Evolutionary conservation across 2,113 vertebrate genomes (phyloP), one percentile per base, ranked within the genome.

Genomic region (Lates calcarifer): DNA sequence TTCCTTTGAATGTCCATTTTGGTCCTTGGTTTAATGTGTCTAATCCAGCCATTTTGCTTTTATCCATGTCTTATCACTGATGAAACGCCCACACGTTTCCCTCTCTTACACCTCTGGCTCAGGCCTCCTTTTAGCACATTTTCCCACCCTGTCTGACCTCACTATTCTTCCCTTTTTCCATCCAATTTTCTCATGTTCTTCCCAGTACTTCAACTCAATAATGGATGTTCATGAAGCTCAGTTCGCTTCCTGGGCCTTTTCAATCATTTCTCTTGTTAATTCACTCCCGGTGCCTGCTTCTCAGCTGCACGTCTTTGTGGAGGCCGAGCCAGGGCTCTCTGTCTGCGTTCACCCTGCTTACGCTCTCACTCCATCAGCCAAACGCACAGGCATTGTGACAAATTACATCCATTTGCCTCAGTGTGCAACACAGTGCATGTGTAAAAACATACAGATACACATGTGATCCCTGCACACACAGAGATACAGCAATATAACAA

Each of bases 171-270:
- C 39, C 43, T 20, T 55, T 56, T 74, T 72, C 39, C 35, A 56
- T 84, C 68, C 60, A 28, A 35, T 84, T 85, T 79, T 84, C 55
- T 77, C 71, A 5, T 53, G 2, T 85, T 91, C 81, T 66, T 75
- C 57, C 37, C 76, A 18, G 75, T 66, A 70, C 60, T 60, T 84
- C 57, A 24, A 65, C 80, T 75, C 75, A 75, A 79, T 91, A 89
- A 93, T 89, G 77, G 77, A 90, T 91, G 85, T 89, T 91, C 74
- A 87, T 84, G 33, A 90, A 88, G 84, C 76, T 86, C 80, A 74
- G 37, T 74, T 80, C 71, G 20, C 60, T 86, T 82, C 65, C 75
- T 1, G 15, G 67, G 77, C 65, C 80, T 83, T 87, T 92, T 90
- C 78, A 77, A 85, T 92, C 65, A 90, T 87, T 60, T 72, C 39